phyloP scores from a whole-genome alignment of 2,888 invertebrate genomes.

The Argyresthia goedartella region DNA sequence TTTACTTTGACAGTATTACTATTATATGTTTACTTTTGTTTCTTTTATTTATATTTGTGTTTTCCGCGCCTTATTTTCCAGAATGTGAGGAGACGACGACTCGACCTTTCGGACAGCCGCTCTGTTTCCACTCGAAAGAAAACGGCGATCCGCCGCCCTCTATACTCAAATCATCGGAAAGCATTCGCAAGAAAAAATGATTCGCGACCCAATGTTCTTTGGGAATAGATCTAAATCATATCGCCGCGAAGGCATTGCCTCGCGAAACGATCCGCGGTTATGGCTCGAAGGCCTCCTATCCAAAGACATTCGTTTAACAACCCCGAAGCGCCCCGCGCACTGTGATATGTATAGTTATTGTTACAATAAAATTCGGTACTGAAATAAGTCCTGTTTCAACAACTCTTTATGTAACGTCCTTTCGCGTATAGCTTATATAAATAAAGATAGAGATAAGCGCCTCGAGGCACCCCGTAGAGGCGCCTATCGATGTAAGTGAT shows the following conservation, averaged over 20 bases:
- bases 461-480: constrained; percentile 26
- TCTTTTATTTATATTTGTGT: constrained; percentile 34
- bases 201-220: constrained; percentile 18
- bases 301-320: constrained; percentile 35
- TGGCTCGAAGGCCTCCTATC: constrained; percentile 39
- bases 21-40: constrained; percentile 20
- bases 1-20: constrained; percentile 22
- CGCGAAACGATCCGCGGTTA: constrained; percentile 16
- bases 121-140: constrained; percentile 74
- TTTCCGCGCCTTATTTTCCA: constrained; percentile 53
- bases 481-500: constrained; percentile 55
- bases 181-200: constrained; percentile 68
- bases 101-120: constrained; percentile 84
- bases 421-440: constrained; percentile 32
- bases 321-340: constrained; percentile 70
- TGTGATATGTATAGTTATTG: constrained; percentile 70
- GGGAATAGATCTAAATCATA: neutral
- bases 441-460: constrained; percentile 22
- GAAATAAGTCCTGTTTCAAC: constrained; percentile 40
- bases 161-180: constrained; percentile 63
- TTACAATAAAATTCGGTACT: constrained; percentile 63
- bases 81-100: constrained; percentile 71
- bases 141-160: constrained; percentile 67
- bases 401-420: constrained; percentile 33
- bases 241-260: neutral